Conservation (phyloP, 2,888 invertebrate genomes). For the Notodonta dromedarius region DNA sequence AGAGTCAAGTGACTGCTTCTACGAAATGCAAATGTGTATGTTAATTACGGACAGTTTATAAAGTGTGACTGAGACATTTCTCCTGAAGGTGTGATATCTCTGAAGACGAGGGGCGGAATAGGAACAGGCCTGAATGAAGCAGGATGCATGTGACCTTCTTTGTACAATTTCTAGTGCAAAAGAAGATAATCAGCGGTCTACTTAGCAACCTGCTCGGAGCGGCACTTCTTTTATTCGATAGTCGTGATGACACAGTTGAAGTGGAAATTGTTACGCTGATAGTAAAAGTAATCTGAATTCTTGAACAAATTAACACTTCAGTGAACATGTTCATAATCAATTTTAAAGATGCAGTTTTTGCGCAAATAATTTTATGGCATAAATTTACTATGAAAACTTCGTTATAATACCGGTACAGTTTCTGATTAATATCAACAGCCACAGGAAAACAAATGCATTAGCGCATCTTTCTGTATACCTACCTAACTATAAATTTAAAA, state of each 20-base stretch:
- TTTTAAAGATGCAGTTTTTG: neutral
- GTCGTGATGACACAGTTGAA: conserved; percentile 31
- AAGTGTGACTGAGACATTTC: conserved; percentile 46
- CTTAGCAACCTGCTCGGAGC: conserved; percentile 44
- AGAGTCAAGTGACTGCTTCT: conserved; percentile 8
- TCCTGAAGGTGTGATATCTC: conserved; percentile 45
- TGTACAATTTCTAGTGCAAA: conserved; percentile 45
- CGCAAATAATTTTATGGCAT: neutral
- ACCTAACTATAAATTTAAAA: too few species aligned
- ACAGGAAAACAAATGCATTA: too few species aligned
- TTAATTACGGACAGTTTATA: conserved; percentile 34
- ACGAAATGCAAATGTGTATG: conserved; percentile 37
- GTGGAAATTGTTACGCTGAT: conserved; percentile 23
- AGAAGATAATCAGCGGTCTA: conserved; percentile 33
- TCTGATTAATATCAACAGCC: too few species aligned
- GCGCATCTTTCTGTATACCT: too few species aligned
- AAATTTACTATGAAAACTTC: neutral
- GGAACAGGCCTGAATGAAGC: conserved; percentile 48
- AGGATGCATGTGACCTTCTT: conserved; percentile 54
- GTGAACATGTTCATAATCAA: neutral
- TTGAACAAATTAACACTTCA: conserved; percentile 3
- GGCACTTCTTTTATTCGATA: conserved; percentile 32
- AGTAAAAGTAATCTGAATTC: conserved; percentile 31
- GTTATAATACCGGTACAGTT: too few species aligned
- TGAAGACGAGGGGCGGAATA: conserved; percentile 48